Evolutionary conservation across 2,797 vertebrate species (phyloP).

Genomic region (Allenopithecus nigroviridis): DNA sequence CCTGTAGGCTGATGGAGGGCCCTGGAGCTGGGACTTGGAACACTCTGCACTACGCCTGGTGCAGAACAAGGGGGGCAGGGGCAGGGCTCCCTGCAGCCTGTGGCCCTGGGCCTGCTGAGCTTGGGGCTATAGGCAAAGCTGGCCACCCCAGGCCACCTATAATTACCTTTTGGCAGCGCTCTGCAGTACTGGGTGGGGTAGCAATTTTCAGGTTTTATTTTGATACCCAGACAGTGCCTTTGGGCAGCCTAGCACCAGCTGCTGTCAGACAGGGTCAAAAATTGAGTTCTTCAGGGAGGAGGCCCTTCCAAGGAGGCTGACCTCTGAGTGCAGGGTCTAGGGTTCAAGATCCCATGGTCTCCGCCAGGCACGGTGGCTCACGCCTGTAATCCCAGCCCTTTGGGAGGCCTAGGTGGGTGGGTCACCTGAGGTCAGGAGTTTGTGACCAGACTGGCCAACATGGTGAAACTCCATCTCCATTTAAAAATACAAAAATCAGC

Average conservation of each 20-base stretch:
- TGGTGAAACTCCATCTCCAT: neutral
- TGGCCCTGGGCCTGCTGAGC: neutral
- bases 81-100: neutral
- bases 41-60: neutral
- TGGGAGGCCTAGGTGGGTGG: neutral
- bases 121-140: neutral
- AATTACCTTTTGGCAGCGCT: conserved; percentile 59
- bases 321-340: neutral
- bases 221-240: conserved; percentile 53
- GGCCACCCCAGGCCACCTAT: conserved; percentile 28
- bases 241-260: neutral
- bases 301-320: neutral
- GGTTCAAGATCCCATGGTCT: neutral
- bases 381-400: neutral
- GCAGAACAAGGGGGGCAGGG: neutral
- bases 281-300: neutral
- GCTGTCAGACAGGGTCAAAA: neutral
- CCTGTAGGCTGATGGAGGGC: neutral
- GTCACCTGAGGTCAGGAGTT: too few relatives aligned
- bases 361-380: neutral
- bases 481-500: neutral
- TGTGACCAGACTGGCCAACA: too few relatives aligned
- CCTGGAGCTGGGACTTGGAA: neutral
- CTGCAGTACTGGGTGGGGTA: neutral
- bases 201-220: conserved; percentile 72